Evolutionary conservation across 2,113 vertebrate genomes (phyloP), one percentile per base, ranked within the genome.

Genomic region (Potamarius usumacintae): DNA sequence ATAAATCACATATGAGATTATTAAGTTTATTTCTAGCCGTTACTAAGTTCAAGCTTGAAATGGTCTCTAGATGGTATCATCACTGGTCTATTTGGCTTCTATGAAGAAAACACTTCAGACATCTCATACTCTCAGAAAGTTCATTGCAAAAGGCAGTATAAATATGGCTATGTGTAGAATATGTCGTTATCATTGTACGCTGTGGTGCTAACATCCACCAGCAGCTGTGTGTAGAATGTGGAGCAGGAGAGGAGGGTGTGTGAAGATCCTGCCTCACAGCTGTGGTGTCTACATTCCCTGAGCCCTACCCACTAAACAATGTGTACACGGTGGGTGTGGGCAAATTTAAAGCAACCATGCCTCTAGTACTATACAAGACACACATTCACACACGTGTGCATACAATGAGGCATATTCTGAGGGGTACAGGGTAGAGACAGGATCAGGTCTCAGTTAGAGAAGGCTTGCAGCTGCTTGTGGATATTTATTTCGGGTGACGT

Each of bases 401-500:
- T n/a, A 69, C 22, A 79, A 27, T 82, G 58, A 83, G 62, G 5
- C 60, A 72, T 34, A 42, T 50, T 88, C 86, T 76, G 50, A 63
- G 20, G 72, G 80, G 72, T 84, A 50, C 62, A 7, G 63, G 34
- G 69, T 34, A 42, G 60, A 78, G 55, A 77, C 25, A 34, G 48
- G 89, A 87, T 86, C 57, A 87, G 65, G 48, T 77, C 27, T 71
- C 80, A 67, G 67, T 53, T 72, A 65, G 53, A 42, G 57, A 77
- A 89, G 91, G 92, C 92, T 83, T 53, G 82, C 82, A 83, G 82
- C 62, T 95, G 91, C 92, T 94, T 94, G 90, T 91, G 86, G 90
- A 93, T 91, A 88, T 82, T 74, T 90, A 93, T 91, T 89, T 76
- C 63, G 85, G 91, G 89, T 96, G 90, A 96, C 95, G 94, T 96